phyloP scores from a whole-genome alignment of 2,113 vertebrate genomes.

The Martes martes region DNA sequence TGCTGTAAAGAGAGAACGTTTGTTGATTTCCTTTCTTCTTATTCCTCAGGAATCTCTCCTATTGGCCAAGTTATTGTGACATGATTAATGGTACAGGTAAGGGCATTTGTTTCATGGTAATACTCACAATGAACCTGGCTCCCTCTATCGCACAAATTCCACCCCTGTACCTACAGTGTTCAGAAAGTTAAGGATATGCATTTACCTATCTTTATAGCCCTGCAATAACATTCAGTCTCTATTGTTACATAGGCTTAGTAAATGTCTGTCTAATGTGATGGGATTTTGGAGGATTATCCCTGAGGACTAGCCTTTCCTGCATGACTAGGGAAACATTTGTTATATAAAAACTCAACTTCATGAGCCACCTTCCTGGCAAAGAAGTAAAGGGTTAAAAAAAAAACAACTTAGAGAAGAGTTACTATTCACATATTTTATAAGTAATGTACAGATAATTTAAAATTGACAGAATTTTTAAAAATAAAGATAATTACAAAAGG shows the following conservation, averaged over 20 bases:
- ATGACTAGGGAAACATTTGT: background rate
- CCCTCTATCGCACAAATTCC: background rate
- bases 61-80: slow-evolving; percentile 90
- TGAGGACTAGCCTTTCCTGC: background rate
- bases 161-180: background rate
- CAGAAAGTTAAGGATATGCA: background rate
- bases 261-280: background rate
- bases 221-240: background rate
- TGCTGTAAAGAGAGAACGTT: background rate
- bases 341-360: background rate
- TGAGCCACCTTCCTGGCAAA: background rate
- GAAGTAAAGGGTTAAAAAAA: background rate
- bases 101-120: slow-evolving; percentile 33
- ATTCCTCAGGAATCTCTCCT: slow-evolving; percentile 84
- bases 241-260: background rate
- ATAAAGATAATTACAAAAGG: background rate
- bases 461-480: background rate
- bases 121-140: background rate
- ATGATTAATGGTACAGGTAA: slow-evolving; percentile 97
- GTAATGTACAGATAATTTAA: background rate
- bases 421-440: background rate
- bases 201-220: background rate
- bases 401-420: background rate
- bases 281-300: background rate
- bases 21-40: slow-evolving; percentile 8